Evolutionary conservation across 1,140 invertebrate species (phyloP).

Genomic region (Apis dorsata): DNA sequence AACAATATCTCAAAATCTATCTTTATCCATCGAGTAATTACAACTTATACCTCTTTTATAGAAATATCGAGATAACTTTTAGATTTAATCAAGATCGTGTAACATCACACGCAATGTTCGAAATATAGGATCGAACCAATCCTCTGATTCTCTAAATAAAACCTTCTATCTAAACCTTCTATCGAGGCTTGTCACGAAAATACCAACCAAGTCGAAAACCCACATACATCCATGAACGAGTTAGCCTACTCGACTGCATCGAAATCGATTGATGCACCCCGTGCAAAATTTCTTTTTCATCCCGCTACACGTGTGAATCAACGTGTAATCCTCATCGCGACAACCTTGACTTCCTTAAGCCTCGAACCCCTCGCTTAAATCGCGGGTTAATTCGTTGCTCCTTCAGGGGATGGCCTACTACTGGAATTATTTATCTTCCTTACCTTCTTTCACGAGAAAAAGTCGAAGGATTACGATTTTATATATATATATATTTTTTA

Average conservation of each 20-base stretch:
- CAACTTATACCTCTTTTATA: not conserved
- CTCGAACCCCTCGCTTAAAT: slow-evolving; percentile 7
- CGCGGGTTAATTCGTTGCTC: slow-evolving; percentile 5
- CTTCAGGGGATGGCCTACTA: not conserved
- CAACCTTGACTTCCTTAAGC: slow-evolving; percentile 36
- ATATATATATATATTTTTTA: too few relatives aligned
- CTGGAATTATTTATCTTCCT: slow-evolving; percentile 1
- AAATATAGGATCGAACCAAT: not conserved
- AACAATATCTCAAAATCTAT: too few relatives aligned
- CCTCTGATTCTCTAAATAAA: not conserved
- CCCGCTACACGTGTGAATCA: not conserved
- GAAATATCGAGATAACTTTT: not conserved
- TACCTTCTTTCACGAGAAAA: not conserved
- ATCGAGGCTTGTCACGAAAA: not conserved
- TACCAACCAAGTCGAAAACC: too few relatives aligned
- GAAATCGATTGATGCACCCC: slow-evolving; percentile 23
- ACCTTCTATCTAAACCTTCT: not conserved
- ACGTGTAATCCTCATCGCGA: not conserved
- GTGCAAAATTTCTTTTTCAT: slow-evolving; percentile 28
- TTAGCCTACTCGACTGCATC: not conserved
- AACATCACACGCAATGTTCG: not conserved
- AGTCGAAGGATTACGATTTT: too few relatives aligned
- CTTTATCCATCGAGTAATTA: not conserved
- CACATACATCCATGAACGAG: not conserved
- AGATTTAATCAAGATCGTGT: not conserved